A percentile compares a stretch with the other conserved stretches of the same genome.
Conservation (phyloP, 23 tunicate species). For the Phallusia fumigata region DNA sequence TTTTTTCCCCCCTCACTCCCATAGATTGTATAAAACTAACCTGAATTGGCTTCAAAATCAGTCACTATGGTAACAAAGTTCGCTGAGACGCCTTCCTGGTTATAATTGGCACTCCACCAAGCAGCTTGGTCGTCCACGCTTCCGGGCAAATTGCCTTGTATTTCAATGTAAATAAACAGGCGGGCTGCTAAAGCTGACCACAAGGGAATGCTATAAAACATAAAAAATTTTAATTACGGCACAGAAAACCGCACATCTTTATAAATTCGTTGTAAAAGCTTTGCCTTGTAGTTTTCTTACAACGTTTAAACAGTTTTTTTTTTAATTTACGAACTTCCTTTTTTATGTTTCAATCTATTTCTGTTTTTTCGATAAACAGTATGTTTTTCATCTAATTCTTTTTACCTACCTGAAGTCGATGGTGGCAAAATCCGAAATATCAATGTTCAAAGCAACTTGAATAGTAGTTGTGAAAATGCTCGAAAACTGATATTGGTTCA, state of each 20-base stretch:
- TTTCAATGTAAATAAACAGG: constrained; percentile 3
- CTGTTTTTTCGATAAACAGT: too few species aligned
- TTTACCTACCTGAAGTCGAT: constrained; percentile 3
- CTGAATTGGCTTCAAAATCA: constrained; percentile 17
- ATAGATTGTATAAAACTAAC: constrained; percentile 14
- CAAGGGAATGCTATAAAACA: constrained; percentile 17
- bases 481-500: background rate
- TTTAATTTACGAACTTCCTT: background rate
- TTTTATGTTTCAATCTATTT: too few species aligned
- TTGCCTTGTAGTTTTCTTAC: too few species aligned
- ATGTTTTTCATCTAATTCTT: too few species aligned
- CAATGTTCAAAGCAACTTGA: background rate
- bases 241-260: background rate
- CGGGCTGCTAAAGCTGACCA: constrained; percentile 21
- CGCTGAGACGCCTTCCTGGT: background rate
- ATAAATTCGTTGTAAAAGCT: too few species aligned
- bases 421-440: background rate
- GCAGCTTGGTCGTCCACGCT: constrained; percentile 18
- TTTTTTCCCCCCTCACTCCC: too few species aligned
- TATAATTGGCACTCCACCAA: constrained; percentile 41
- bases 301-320: background rate
- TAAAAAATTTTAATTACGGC: background rate
- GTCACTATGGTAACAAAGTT: constrained; percentile 17
- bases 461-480: background rate
- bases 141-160: constrained; percentile 2